Percentiles rank a stretch among this genome's conserved stretches.
These are phyloP conservation scores for Aphidius colemani DNA, from an alignment of 2,888 invertebrate genomes.

Conservation along the genomic window DNA sequence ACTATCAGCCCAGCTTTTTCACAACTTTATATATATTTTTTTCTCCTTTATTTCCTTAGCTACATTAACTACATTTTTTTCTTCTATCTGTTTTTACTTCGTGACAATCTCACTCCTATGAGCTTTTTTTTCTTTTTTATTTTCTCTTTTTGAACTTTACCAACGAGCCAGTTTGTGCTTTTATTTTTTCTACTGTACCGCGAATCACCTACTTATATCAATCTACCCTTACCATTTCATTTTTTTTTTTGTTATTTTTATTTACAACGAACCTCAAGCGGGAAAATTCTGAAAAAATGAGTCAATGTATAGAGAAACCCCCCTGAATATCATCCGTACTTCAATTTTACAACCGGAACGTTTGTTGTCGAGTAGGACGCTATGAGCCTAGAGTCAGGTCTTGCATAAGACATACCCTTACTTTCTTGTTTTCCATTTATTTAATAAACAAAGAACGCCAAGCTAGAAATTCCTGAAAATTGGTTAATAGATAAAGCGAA, in stretches of 20 bases:
- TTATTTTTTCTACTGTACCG: slow-evolving; percentile 13
- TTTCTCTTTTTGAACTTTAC: slow-evolving; percentile 13
- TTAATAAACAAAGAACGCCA: too few relatives aligned
- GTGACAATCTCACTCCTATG: slow-evolving; percentile 2
- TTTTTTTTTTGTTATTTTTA: slow-evolving; percentile 5
- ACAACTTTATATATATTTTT: slow-evolving; percentile 33
- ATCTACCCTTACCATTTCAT: background rate
- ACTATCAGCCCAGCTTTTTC: slow-evolving; percentile 38
- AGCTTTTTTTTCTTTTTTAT: background rate
- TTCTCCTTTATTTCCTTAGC: slow-evolving; percentile 30
- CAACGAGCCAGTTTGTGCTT: slow-evolving; percentile 3
- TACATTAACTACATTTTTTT: background rate
- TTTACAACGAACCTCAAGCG: too few relatives aligned
- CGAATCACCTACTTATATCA: background rate
- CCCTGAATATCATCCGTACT: too few relatives aligned
- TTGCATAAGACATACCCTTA: too few relatives aligned
- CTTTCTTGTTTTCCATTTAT: too few relatives aligned
- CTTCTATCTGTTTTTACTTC: background rate
- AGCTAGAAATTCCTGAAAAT: too few relatives aligned
- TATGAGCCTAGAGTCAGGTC: too few relatives aligned
- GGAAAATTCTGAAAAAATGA: too few relatives aligned
- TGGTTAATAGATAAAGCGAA: too few relatives aligned
- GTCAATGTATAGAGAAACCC: too few relatives aligned
- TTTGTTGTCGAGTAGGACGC: too few relatives aligned
- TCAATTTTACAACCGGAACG: too few relatives aligned